A percentile compares a stretch with the other conserved stretches of the same genome.
Conservation (phyloP, 1,140 invertebrate species). For the Ptiloglossa arizonensis region DNA sequence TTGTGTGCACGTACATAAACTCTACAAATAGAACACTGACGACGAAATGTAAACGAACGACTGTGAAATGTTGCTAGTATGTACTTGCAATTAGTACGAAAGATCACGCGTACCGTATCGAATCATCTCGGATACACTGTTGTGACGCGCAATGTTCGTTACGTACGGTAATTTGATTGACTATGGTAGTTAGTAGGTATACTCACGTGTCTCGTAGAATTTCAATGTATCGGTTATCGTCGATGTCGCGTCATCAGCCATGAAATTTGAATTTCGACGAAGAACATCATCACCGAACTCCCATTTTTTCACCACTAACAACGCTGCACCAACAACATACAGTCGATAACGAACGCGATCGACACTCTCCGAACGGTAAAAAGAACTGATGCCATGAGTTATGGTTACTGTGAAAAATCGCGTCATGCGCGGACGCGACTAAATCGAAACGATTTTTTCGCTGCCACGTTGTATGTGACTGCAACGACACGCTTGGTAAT, state of each 20-base stretch:
- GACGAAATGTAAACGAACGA: background rate
- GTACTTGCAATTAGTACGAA: background rate
- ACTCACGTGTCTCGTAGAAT: constrained; percentile 1
- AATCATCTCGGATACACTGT: background rate
- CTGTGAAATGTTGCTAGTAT: background rate
- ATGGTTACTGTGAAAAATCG: background rate
- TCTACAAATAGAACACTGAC: background rate
- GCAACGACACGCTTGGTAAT: background rate
- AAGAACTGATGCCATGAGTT: no score
- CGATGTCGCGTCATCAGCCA: no score
- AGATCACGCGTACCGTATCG: background rate
- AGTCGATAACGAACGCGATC: background rate
- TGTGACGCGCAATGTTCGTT: background rate
- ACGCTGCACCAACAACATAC: background rate
- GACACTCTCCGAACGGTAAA: background rate
- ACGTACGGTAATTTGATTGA: background rate
- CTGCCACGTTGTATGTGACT: background rate
- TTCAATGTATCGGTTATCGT: background rate
- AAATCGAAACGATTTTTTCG: background rate
- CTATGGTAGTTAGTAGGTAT: no score
- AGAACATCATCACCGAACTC: background rate
- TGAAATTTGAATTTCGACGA: background rate
- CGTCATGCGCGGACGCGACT: background rate
- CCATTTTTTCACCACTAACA: background rate
- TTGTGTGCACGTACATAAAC: background rate